A percentile compares a stretch with the other conserved stretches of the same genome.
These are phyloP conservation scores for Hyles euphorbiae DNA, from an alignment of 1,140 invertebrate genomes.

Conservation along the genomic window DNA sequence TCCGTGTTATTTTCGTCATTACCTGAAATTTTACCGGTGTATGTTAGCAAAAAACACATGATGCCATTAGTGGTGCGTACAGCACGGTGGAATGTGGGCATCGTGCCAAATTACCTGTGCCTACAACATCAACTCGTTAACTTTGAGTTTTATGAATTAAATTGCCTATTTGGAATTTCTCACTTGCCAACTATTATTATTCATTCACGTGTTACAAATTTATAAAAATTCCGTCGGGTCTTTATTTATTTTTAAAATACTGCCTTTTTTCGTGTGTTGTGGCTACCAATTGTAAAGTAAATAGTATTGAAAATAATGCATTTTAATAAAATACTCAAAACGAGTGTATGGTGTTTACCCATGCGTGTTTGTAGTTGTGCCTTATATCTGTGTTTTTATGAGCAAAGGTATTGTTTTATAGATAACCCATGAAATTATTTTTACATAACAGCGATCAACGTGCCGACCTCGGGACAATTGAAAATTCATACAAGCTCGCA, in stretches of 20 bases:
- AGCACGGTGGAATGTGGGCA: conserved; percentile 48
- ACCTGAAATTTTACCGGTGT: conserved; percentile 46
- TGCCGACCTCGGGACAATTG: conserved; percentile 22
- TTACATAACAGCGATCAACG: conserved; percentile 22
- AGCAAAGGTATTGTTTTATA: too few species aligned
- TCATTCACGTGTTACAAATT: neutral
- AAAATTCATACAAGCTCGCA: conserved; percentile 28
- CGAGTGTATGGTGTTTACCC: too few species aligned
- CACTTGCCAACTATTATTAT: neutral
- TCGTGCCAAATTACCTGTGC: conserved; percentile 50
- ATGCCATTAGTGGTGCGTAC: conserved; percentile 42
- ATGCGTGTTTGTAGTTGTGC: too few species aligned
- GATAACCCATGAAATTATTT: conserved; percentile 4
- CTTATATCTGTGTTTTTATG: neutral
- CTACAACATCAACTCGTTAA: conserved; percentile 31
- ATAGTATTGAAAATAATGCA: too few species aligned
- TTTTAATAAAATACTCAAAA: too few species aligned
- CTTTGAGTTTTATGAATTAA: conserved; percentile 43
- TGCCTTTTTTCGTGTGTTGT: too few species aligned
- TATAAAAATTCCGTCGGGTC: too few species aligned
- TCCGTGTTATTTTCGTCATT: conserved; percentile 39
- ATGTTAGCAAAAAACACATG: conserved; percentile 41
- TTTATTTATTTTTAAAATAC: too few species aligned
- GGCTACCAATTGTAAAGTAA: too few species aligned
- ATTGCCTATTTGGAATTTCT: conserved; percentile 24